Conservation (phyloP, 2,888 invertebrate species). For the Drosophila demipolita region DNA sequence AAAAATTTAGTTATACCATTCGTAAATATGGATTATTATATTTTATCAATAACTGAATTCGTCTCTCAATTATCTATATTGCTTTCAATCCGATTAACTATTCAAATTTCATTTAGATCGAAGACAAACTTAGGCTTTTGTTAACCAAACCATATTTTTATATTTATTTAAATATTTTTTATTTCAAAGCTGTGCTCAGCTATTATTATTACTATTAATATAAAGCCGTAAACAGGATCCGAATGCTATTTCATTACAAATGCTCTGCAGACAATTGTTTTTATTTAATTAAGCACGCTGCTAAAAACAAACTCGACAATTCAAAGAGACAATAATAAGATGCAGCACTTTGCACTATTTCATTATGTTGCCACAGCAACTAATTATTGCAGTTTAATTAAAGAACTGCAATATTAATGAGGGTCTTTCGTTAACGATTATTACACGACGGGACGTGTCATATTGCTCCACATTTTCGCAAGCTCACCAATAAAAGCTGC, state of each 20-base stretch:
- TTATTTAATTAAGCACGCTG: background rate
- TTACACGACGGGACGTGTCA: constrained; percentile 10
- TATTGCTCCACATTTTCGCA: constrained; percentile 44
- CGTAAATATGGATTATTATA: too few species aligned
- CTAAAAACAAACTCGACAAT: background rate
- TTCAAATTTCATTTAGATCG: too few species aligned
- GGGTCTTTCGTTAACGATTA: constrained; percentile 17
- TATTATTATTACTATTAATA: background rate
- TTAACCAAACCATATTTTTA: too few species aligned
- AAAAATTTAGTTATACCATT: too few species aligned
- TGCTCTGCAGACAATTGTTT: background rate
- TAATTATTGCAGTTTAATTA: constrained; percentile 7
- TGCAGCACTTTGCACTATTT: background rate
- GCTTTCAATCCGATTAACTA: background rate
- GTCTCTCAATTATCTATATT: too few species aligned
- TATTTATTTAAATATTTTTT: too few species aligned
- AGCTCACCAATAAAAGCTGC: constrained; percentile 64
- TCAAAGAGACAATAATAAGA: background rate
- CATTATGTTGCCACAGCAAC: background rate
- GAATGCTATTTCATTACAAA: background rate
- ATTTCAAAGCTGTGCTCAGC: background rate
- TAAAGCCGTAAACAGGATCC: background rate
- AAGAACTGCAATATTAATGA: constrained; percentile 16
- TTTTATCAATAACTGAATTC: too few species aligned
- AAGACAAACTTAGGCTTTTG: too few species aligned